phyloP scores from a whole-genome alignment of 2,113 vertebrate genomes.

The Neotoma lepida region DNA sequence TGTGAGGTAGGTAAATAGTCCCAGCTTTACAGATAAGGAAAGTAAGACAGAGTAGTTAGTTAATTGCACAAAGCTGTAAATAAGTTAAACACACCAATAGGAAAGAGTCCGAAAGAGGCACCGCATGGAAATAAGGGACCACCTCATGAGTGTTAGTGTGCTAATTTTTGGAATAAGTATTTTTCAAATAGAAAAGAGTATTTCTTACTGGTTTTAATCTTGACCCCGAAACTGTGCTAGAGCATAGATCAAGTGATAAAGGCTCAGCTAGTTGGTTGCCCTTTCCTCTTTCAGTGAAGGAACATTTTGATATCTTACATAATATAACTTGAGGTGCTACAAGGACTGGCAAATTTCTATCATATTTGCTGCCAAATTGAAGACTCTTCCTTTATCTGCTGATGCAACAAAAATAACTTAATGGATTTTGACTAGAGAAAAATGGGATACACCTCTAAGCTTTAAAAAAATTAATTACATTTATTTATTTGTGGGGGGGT shows the following conservation, averaged over 20 bases:
- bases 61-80: not conserved
- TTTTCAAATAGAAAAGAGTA: constrained; percentile 49
- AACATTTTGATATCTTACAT: constrained; percentile 46
- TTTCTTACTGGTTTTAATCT: constrained; percentile 37
- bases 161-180: constrained; percentile 3
- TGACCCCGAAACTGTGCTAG: constrained; percentile 22
- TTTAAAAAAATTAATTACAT: not conserved
- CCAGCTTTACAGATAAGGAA: constrained; percentile 29
- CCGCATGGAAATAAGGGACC: not conserved
- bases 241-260: constrained; percentile 52
- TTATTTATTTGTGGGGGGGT: not conserved
- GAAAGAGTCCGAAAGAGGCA: not conserved
- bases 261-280: not conserved
- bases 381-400: constrained; percentile 67
- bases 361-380: constrained; percentile 61
- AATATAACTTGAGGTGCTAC: constrained; percentile 51
- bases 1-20: not conserved
- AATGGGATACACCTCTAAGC: constrained; percentile 63
- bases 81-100: constrained; percentile 14
- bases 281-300: not conserved
- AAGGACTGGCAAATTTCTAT: constrained; percentile 67
- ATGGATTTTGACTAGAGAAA: constrained; percentile 71
- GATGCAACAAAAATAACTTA: constrained; percentile 70
- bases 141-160: not conserved
- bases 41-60: not conserved